These are phyloP conservation scores for Ashinkailepas kermadecensis DNA, from an alignment of 2,888 invertebrate genomes.

Conservation along the genomic window DNA sequence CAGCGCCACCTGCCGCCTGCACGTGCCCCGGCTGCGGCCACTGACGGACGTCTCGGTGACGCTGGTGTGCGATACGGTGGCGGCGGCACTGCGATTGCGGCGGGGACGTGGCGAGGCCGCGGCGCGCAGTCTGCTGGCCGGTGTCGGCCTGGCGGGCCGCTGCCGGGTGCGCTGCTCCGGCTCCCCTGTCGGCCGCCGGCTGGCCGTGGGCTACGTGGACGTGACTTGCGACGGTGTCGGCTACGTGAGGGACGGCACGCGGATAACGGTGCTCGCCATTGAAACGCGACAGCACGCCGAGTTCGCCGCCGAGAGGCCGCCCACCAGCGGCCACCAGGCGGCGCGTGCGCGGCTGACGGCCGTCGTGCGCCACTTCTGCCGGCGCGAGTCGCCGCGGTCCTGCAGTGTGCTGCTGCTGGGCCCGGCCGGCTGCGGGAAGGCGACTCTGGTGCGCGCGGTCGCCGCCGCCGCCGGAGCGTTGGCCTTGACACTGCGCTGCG, in stretches of 20 bases:
- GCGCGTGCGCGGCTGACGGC: background rate
- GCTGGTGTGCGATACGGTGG: background rate
- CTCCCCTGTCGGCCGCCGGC: background rate
- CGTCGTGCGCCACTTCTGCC: background rate
- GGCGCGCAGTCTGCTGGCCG: background rate
- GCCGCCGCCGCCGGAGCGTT: background rate
- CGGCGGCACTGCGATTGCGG: background rate
- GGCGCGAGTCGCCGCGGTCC: background rate
- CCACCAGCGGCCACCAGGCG: background rate
- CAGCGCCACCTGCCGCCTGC: background rate
- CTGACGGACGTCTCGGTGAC: background rate
- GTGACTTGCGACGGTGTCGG: background rate
- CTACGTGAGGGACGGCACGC: background rate
- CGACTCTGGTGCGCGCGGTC: background rate
- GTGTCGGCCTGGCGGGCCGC: background rate
- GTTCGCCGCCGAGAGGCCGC: constrained; percentile 1
- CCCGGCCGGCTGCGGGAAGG: constrained; percentile 18
- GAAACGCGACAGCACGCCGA: background rate
- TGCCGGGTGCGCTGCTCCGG: background rate
- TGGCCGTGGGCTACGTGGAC: background rate
- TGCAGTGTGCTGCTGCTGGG: constrained; percentile 2
- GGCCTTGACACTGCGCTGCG: background rate
- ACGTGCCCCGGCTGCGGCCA: background rate
- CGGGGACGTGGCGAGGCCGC: background rate
- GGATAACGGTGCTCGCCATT: background rate